A percentile compares a stretch with the other conserved stretches of the same genome.
These are phyloP conservation scores for Amiota communis DNA, from an alignment of 2,888 invertebrate genomes.

Conservation along the genomic window DNA sequence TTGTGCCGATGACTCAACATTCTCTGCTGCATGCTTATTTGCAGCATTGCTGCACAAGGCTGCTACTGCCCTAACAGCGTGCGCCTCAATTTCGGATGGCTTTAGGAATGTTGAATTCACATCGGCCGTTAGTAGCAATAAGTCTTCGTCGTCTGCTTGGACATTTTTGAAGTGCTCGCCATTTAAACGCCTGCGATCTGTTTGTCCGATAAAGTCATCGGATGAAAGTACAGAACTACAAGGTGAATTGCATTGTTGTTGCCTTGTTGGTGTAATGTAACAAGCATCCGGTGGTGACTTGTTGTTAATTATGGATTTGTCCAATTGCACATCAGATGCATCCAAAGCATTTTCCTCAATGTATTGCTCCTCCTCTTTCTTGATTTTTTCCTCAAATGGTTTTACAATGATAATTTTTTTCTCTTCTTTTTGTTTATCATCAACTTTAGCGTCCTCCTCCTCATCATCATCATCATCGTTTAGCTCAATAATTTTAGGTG, in stretches of 20 bases:
- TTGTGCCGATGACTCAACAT: not conserved
- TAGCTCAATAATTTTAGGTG: constrained; percentile 64
- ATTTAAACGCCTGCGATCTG: constrained; percentile 64
- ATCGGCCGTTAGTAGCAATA: constrained; percentile 61
- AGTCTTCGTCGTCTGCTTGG: constrained; percentile 67
- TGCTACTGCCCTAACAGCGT: not conserved
- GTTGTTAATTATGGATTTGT: constrained; percentile 13
- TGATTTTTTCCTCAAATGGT: too few species aligned
- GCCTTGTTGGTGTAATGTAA: not conserved
- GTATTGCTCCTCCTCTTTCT: constrained; percentile 31
- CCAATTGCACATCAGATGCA: constrained; percentile 56
- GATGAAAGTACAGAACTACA: constrained; percentile 67
- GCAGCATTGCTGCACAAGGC: constrained; percentile 26
- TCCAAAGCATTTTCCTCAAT: constrained; percentile 66
- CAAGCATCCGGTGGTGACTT: not conserved
- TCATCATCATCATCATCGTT: constrained; percentile 67
- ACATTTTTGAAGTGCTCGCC: constrained; percentile 44
- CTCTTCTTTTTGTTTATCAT: not conserved
- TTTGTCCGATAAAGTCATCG: constrained; percentile 72
- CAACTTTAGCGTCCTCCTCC: constrained; percentile 40
- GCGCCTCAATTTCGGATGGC: not conserved
- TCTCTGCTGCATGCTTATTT: constrained; percentile 6
- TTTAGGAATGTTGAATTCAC: constrained; percentile 51
- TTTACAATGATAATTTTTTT: too few species aligned
- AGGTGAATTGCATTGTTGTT: constrained; percentile 63